Conservation (phyloP, 2,113 vertebrate species). For the Notarius lentiginosus region DNA sequence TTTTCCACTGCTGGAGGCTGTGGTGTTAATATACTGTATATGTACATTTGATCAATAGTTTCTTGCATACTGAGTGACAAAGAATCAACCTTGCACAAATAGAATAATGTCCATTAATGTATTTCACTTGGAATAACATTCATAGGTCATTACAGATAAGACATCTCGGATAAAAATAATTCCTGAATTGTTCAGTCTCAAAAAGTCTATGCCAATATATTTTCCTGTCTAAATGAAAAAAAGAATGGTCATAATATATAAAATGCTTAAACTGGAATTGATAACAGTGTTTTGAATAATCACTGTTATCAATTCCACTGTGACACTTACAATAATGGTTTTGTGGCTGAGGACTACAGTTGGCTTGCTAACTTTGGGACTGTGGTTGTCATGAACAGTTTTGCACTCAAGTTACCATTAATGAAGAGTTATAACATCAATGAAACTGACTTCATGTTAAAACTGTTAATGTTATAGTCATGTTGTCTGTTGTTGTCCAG, state of each 20-base stretch:
- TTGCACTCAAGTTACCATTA: no score
- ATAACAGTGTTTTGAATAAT: background rate
- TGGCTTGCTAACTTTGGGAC: no score
- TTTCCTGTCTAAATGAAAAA: background rate
- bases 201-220: background rate
- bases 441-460: no score
- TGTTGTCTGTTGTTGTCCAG: no score
- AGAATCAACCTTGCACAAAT: background rate
- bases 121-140: background rate
- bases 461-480: no score
- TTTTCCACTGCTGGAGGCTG: slow-evolving; percentile 23
- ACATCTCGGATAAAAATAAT: background rate
- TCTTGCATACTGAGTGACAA: background rate
- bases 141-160: background rate
- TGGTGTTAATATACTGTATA: slow-evolving; percentile 13
- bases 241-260: background rate
- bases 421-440: no score
- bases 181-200: background rate
- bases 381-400: no score
- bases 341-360: no score
- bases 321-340: no score
- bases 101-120: background rate
- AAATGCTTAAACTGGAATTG: background rate
- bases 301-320: no score
- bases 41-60: background rate